Evolutionary conservation across 2,113 vertebrate species (phyloP), one percentile per base, ranked within the genome.

Genomic region (Zosterops japonicus): DNA sequence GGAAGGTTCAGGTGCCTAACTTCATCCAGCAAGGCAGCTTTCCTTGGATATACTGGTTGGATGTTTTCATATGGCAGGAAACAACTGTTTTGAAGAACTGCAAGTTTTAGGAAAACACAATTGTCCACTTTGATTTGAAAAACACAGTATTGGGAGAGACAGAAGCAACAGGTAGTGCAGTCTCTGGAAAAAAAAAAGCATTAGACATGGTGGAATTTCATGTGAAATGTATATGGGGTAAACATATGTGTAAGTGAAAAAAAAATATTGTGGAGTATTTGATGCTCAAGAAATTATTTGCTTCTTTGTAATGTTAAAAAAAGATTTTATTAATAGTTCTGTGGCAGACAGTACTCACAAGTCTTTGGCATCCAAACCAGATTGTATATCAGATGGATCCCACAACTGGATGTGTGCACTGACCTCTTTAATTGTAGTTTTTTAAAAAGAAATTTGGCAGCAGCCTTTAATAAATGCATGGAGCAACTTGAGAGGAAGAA

Each of bases 311-410:
- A 56, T 88, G 64, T 95, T 95, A 52, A 95, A 90, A 39, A 87
- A 89, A 65, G 24, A 28, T 71, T 49, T 92, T 16, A 21, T 74
- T 69, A 31, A 9, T 71, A 78, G 63, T 76, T 92, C 59, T 97
- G 91, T 93, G 69, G 71, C 90, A 96, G 94, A 93, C 95, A 95
- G 92, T 97, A 95, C 94, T 98, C 97, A 97, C 97, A 98, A 98
- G 98, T 98, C 98, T 98, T 98, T 98, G 98, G 98, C 97, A 97
- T 98, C 97, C 96, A 72, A 95, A 97, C 93, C 86, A 89, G 95
- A 88, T 83, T 95, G 83, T 96, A 70, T 93, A 93, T 95, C 95
- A 87, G 96, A 97, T 94, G 94, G 94, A 93, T 98, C 97, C 97
- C 97, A 96, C 96, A 98, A 97, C 97, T 98, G 98, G 98, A 98